A percentile compares a stretch with the other conserved stretches of the same genome.
These are phyloP conservation scores for Columba guinea DNA, from an alignment of 2,797 vertebrate species.

Conservation along the genomic window DNA sequence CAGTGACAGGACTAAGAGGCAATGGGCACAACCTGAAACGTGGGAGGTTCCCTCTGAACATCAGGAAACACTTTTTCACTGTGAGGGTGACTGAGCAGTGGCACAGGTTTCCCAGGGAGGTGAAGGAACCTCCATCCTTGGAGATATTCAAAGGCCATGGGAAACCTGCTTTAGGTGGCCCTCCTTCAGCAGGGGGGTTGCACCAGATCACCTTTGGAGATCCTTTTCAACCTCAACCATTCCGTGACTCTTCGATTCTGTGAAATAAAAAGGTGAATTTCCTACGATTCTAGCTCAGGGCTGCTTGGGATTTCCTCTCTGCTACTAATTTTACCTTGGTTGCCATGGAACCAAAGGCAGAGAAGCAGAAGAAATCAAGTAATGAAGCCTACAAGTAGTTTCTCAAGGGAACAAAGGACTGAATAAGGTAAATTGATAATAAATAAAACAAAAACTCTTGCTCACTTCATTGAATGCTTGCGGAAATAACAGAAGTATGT, in stretches of 20 bases:
- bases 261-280: slow-evolving; percentile 13
- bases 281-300: background rate
- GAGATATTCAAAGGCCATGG: background rate
- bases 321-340: slow-evolving; percentile 70
- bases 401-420: slow-evolving; percentile 23
- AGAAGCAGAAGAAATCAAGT: slow-evolving; percentile 47
- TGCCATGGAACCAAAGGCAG: slow-evolving; percentile 64
- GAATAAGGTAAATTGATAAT: slow-evolving; percentile 44
- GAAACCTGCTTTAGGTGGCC: background rate
- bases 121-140: background rate
- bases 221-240: background rate
- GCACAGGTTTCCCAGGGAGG: background rate
- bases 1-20: background rate
- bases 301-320: slow-evolving; percentile 57
- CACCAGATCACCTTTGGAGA: background rate
- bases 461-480: background rate
- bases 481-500: background rate
- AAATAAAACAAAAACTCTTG: slow-evolving; percentile 37
- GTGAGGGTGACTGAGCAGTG: background rate
- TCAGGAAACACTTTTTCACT: background rate
- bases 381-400: slow-evolving; percentile 57
- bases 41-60: background rate
- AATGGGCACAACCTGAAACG: background rate
- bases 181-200: background rate
- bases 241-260: background rate